These are phyloP conservation scores for Peromyscus polionotus DNA, from an alignment of 2,113 vertebrate species.

Conservation along the genomic window DNA sequence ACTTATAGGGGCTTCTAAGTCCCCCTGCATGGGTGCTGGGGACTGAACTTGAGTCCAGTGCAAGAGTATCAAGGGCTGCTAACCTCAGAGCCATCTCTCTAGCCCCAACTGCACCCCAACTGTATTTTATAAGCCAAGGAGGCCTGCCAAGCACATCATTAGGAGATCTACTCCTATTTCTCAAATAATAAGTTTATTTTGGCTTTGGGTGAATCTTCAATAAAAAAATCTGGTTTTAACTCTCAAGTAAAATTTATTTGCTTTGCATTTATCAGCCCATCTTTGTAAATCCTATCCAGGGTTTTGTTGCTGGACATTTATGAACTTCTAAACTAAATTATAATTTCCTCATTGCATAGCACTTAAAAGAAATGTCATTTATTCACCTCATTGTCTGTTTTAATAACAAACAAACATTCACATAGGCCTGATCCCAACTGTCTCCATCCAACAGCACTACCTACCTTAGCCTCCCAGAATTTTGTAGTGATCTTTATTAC, in stretches of 20 bases:
- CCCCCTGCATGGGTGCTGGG: background rate
- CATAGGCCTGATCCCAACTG: background rate
- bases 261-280: background rate
- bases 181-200: background rate
- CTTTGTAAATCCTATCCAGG: constrained; percentile 28
- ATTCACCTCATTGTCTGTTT: background rate
- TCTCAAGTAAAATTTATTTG: constrained; percentile 19
- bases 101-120: too few species aligned
- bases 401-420: background rate
- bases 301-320: background rate
- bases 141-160: background rate
- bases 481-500: background rate
- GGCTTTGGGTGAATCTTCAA: background rate
- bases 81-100: background rate
- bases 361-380: background rate
- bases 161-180: background rate
- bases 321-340: constrained; percentile 31
- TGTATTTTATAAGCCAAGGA: constrained; percentile 31
- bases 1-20: too few species aligned
- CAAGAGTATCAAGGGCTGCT: background rate
- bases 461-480: background rate
- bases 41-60: background rate
- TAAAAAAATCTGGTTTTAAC: background rate
- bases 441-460: background rate
- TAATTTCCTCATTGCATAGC: background rate